These are phyloP conservation scores for Toxotes chatareus DNA, from an alignment of 2,113 vertebrate genomes.

Conservation along the genomic window DNA sequence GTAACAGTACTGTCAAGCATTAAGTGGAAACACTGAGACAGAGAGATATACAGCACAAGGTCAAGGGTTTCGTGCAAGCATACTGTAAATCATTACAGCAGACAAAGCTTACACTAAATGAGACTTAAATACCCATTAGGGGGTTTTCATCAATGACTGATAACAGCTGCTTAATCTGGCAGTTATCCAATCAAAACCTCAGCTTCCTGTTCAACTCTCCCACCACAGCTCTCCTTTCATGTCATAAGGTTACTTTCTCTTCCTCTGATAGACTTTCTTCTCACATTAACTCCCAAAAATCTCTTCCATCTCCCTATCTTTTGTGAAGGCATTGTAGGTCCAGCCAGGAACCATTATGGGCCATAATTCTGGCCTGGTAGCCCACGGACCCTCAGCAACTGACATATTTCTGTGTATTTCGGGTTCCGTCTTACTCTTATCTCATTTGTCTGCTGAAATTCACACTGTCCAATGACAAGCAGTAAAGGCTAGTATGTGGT, in stretches of 20 bases:
- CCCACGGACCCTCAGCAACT: slow-evolving; percentile 9
- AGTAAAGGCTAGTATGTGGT: slow-evolving; percentile 44
- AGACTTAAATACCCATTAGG: neutral
- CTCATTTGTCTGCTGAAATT: slow-evolving; percentile 69
- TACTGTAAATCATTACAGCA: neutral
- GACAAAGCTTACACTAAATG: neutral
- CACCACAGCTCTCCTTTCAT: neutral
- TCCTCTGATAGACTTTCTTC: neutral
- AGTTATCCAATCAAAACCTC: neutral
- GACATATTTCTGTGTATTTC: slow-evolving; percentile 42
- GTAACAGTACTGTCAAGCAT: slow-evolving; percentile 1
- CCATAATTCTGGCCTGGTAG: neutral
- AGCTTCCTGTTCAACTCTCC: neutral
- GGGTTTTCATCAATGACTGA: neutral
- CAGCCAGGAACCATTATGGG: neutral
- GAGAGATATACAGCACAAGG: neutral
- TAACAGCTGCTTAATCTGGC: slow-evolving; percentile 6
- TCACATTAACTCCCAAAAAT: neutral
- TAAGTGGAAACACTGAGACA: neutral
- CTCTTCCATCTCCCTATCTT: neutral
- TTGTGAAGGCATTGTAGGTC: neutral
- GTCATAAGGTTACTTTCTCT: neutral
- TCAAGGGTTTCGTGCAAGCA: neutral
- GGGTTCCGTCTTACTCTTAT: slow-evolving; percentile 48
- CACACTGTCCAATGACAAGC: slow-evolving; percentile 55